phyloP scores from a whole-genome alignment of 1,140 invertebrate species.

The Listronotus bonariensis region DNA sequence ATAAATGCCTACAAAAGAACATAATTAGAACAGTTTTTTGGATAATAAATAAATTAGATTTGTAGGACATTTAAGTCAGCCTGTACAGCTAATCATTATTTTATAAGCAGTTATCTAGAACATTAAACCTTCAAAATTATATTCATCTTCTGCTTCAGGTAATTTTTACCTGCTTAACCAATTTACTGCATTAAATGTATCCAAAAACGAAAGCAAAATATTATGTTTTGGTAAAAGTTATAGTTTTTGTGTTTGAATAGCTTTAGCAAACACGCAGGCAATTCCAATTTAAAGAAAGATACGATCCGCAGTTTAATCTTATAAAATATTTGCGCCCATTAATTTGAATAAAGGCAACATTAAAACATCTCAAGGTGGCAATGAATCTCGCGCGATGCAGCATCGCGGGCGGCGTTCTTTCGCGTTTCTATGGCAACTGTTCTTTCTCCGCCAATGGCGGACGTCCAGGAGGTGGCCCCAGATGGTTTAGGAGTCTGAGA shows the following conservation, averaged over 20 bases:
- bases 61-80: too few relatives aligned
- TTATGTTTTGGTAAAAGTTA: slow-evolving; percentile 14
- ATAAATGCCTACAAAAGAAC: too few relatives aligned
- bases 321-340: slow-evolving; percentile 54
- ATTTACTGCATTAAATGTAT: neutral
- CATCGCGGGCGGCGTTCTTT: slow-evolving; percentile 48
- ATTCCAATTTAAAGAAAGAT: slow-evolving; percentile 52
- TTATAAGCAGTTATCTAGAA: too few relatives aligned
- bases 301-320: slow-evolving; percentile 51
- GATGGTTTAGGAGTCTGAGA: slow-evolving; percentile 50
- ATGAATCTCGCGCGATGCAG: slow-evolving; percentile 53
- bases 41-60: too few relatives aligned
- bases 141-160: too few relatives aligned
- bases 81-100: too few relatives aligned
- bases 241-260: slow-evolving; percentile 21
- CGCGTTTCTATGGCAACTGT: slow-evolving; percentile 52
- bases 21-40: too few relatives aligned
- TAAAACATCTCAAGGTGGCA: slow-evolving; percentile 57
- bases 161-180: neutral
- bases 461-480: slow-evolving; percentile 48
- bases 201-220: neutral
- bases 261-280: slow-evolving; percentile 43
- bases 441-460: slow-evolving; percentile 51
- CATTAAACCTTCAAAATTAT: too few relatives aligned
- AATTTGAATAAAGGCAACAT: slow-evolving; percentile 58